Evolutionary conservation across 2,797 vertebrate genomes (phyloP), one percentile per base, ranked within the genome.

Genomic region (Moxostoma hubbsi): DNA sequence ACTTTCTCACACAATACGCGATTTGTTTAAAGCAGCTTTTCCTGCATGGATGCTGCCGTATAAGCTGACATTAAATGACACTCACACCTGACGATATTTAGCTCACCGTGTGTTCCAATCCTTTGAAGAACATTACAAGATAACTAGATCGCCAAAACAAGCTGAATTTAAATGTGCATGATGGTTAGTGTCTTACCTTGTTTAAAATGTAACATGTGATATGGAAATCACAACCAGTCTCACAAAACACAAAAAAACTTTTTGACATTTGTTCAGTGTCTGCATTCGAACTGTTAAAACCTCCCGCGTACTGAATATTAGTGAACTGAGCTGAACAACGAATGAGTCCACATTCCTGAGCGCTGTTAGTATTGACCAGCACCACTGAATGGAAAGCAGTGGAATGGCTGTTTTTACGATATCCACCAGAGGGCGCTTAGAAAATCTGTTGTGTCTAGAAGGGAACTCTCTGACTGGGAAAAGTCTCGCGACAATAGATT

Each of bases 171-270:
- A 11, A 50, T 15, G 9, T 77, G 0, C 13, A 51, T 16, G 11
- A 36, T 24, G 24, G 24, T 45, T 11, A 2, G 6, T 47, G 0
- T 1, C 76, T 64, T 78, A 78, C 76, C 76, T 67, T 71, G 12
- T 8, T 71, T 7, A 5, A 9, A 51, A 49, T 9, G 73, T 49
- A 53, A n/a, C 4, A 36, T 9, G 0, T 62, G n/a, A 36, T 36
- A 36, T 5, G 12, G n/a, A n/a, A 53, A 46, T 62, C 75, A 11
- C 8, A 53, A 11, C 7, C 65, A 53, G 47, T 4, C 55, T 68
- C 13, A 9, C 4, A 50, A 12, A n/a, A 11, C 46, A 9, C 4
- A 62, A 50, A 3, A n/a, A n/a, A n/a, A 55, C 6, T 2, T 3
- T 9, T 10, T 4, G 9, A n/a, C 67, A 46, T 43, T 64, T n/a